These are phyloP conservation scores for Callinectes sapidus DNA, from an alignment of 2,888 invertebrate genomes.

Conservation along the genomic window DNA sequence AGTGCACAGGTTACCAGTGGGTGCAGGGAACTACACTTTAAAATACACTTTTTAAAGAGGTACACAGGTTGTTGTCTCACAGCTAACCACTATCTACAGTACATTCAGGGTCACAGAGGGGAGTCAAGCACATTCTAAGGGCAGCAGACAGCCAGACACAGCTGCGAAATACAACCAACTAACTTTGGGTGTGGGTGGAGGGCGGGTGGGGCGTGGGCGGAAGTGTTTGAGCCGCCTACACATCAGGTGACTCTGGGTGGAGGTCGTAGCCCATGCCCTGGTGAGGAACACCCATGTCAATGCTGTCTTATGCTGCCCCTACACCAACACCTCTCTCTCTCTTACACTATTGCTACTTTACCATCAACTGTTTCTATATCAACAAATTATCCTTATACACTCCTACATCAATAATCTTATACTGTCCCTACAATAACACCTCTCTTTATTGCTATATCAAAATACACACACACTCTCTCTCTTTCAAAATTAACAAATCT, in stretches of 20 bases:
- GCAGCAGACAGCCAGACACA: conserved; percentile 6
- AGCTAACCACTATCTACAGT: conserved; percentile 32
- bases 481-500: not conserved
- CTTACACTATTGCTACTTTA: not conserved
- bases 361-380: not conserved
- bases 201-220: conserved; percentile 67
- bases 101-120: not conserved
- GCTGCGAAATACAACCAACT: conserved; percentile 50
- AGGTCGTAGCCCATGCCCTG: conserved; percentile 73
- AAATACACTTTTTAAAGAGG: not conserved
- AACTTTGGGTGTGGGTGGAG: conserved; percentile 69
- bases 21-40: not conserved
- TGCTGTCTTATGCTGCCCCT: not conserved
- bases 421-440: not conserved
- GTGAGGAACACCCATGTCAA: conserved; percentile 63
- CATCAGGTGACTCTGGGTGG: conserved; percentile 73
- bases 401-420: not conserved
- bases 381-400: not conserved
- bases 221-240: conserved; percentile 70
- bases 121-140: conserved; percentile 31
- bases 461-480: not conserved
- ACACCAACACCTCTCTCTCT: not conserved
- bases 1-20: not conserved
- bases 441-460: no score
- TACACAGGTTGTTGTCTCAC: not conserved